Conservation (phyloP, 2,797 vertebrate genomes). For the Alexandromys oeconomus region DNA sequence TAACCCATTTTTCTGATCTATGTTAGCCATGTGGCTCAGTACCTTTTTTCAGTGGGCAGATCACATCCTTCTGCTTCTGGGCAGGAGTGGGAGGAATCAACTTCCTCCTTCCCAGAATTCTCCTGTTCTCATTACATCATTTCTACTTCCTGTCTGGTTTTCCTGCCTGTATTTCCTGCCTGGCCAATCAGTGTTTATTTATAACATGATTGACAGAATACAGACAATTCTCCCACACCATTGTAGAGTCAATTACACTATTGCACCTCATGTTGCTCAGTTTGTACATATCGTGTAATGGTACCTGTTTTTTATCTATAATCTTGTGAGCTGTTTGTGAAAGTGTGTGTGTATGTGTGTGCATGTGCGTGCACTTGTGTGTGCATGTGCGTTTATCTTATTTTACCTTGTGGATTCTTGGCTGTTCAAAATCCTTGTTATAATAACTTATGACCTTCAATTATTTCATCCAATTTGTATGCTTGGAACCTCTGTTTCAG, state of each 20-base stretch:
- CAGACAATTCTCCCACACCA: too few relatives aligned
- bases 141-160: too few relatives aligned
- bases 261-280: fast-evolving
- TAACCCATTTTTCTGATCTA: too few relatives aligned
- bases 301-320: neutral
- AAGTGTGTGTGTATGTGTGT: neutral
- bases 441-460: neutral
- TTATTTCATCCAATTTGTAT: fast-evolving
- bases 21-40: too few relatives aligned
- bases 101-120: too few relatives aligned
- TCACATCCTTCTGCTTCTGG: too few relatives aligned
- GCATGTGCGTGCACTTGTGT: neutral
- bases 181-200: too few relatives aligned
- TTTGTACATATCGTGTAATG: neutral
- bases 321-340: neutral
- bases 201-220: too few relatives aligned
- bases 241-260: fast-evolving
- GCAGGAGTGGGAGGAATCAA: too few relatives aligned
- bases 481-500: neutral
- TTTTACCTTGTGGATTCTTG: neutral
- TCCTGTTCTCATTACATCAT: too few relatives aligned
- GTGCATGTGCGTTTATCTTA: neutral
- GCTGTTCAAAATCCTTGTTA: neutral
- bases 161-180: too few relatives aligned
- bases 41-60: too few relatives aligned